Base-by-base conservation (phyloP, 1,140 invertebrate genomes). In the Lepeophtheirus salmonis region DNA sequence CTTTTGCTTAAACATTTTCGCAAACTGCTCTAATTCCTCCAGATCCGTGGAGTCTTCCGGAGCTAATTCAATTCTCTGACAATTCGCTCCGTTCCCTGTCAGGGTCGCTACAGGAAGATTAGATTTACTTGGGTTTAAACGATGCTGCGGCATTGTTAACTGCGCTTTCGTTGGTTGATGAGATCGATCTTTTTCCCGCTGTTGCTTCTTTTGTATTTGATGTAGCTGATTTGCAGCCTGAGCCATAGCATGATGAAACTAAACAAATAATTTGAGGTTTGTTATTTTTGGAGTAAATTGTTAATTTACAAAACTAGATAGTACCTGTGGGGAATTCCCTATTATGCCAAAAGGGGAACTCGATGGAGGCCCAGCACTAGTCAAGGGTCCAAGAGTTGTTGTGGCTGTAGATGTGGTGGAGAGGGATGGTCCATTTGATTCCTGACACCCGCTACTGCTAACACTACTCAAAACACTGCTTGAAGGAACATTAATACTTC, bases 1-100 rank as follows among this genome's bases (percentile, higher is more conserved):
- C 52, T 89, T 75, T 73, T 95, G 89, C 69, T 96, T 96, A 71
- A 96, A 96, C 4, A 87, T 89, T 71, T 95, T 94, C 24, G 91
- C 90, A 70, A 96, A 96, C 67, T 94, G 88, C 71, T 95, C 90
- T 23, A 96, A 75, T 69, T 96, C 91, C 71, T 94, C 89, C 22
- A 96, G 77, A 71, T 95, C 90, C 10, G 89, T 89, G 13, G 89
- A 89, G 71, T 94, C 89, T 67, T 95, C 89, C 0, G 82, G 79
- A 14, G 82, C 81, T 12, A 84, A 83, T 67, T 88, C 85, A 62
- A 87, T 73, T 56, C 76, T 60, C n/a, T 50, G 60, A 10, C 30
- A 6, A 41, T 41, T 41, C 6, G 10, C 61, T 60, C 4, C 62
- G 52, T 23, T 63, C 61, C 23, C 57, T 51, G 21, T 56, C n/a